phyloP scores from a whole-genome alignment of 2,888 invertebrate species.

The Heliconius erato region DNA sequence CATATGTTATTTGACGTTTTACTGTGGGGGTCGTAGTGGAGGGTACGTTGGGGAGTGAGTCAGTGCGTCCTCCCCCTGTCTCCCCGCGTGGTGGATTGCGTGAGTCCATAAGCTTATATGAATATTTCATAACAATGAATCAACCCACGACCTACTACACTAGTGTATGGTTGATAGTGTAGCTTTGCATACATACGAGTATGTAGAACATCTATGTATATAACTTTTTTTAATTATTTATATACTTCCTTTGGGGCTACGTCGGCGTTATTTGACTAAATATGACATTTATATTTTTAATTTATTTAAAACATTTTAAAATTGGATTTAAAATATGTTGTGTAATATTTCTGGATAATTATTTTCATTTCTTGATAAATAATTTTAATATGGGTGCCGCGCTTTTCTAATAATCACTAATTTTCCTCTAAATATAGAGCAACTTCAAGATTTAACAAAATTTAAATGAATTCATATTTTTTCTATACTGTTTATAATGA shows the following conservation, averaged over 20 bases:
- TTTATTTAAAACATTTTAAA: no score
- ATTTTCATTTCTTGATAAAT: no score
- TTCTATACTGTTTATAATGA: no score
- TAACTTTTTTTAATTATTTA: neutral
- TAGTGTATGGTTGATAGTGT: neutral
- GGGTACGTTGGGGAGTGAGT: neutral
- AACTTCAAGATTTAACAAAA: no score
- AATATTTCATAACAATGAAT: conserved; percentile 30
- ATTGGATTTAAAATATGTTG: no score
- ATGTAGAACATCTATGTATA: neutral
- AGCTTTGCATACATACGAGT: neutral
- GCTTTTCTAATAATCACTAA: no score
- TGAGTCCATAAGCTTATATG: conserved; percentile 23
- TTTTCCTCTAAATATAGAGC: no score
- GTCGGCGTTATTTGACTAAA: neutral
- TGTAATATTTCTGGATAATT: no score
- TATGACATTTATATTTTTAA: no score
- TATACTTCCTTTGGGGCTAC: neutral
- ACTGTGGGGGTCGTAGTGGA: neutral
- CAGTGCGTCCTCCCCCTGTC: neutral
- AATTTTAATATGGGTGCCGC: no score
- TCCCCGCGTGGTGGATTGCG: conserved; percentile 7
- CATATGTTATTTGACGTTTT: conserved; percentile 3
- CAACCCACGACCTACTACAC: conserved; percentile 13
- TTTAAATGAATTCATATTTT: no score